A percentile compares a stretch with the other conserved stretches of the same genome.
Conservation (phyloP, 2,797 vertebrate species). For the Xerus rutilus region DNA sequence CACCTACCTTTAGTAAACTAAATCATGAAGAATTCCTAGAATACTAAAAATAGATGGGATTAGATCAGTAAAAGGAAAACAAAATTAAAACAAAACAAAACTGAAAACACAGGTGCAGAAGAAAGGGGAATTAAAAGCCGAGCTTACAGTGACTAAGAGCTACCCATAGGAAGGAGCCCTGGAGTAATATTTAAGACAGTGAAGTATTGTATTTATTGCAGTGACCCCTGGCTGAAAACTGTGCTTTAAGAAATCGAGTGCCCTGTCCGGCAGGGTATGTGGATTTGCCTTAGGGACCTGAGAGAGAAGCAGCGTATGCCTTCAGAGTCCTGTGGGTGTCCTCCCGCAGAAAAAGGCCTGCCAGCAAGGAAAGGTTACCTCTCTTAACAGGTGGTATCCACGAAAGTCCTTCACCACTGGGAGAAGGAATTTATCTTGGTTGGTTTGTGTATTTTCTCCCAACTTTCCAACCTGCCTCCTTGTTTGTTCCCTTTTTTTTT, state of each 20-base stretch:
- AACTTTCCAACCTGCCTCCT: not conserved
- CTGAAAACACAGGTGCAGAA: slow-evolving; percentile 45
- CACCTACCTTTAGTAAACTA: not conserved
- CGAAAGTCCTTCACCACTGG: too few relatives aligned
- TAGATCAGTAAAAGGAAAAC: slow-evolving; percentile 32
- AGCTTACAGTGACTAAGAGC: not conserved
- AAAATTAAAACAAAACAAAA: not conserved
- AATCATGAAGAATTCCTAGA: slow-evolving; percentile 33
- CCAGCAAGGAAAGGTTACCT: too few relatives aligned
- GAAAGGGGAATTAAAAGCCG: not conserved
- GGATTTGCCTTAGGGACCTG: not conserved
- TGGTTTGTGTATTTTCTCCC: not conserved
- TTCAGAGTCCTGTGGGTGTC: too few relatives aligned
- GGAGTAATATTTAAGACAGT: not conserved
- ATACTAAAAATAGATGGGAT: not conserved
- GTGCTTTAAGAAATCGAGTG: not conserved
- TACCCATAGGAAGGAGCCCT: not conserved
- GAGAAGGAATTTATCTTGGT: not conserved
- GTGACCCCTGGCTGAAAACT: not conserved
- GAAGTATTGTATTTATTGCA: not conserved
- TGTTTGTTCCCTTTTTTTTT: not conserved
- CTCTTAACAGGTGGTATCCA: too few relatives aligned
- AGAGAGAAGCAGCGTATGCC: not conserved
- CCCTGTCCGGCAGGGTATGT: not conserved
- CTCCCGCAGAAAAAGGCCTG: too few relatives aligned